Percentiles rank a stretch among this genome's conserved stretches.
phyloP scores from a whole-genome alignment of 37 sponge, comb jelly and placozoan species.

The Crambe crambe region DNA sequence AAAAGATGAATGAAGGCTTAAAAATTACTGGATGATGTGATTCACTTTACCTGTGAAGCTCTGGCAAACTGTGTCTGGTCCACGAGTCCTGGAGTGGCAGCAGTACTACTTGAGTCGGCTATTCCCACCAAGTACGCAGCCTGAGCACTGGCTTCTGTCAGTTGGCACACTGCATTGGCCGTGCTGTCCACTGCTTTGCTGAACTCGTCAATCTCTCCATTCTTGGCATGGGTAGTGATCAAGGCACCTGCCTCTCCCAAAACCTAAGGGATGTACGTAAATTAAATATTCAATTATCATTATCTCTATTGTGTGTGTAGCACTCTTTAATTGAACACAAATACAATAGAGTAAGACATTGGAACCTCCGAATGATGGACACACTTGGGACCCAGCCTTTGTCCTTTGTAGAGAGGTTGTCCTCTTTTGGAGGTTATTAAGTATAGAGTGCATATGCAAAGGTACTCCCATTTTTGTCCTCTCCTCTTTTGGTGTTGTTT shows the following conservation, averaged over 20 bases:
- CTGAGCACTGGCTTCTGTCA: constrained; percentile 81
- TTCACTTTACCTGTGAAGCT: constrained; percentile 52
- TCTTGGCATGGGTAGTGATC: constrained; percentile 77
- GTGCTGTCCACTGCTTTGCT: constrained; percentile 57
- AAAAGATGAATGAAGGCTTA: no score
- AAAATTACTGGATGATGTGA: constrained; percentile 5
- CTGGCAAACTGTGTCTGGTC: constrained; percentile 88
- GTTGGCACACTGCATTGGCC: constrained; percentile 67
- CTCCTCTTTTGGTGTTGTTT: no score
- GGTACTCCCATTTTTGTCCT: no score
- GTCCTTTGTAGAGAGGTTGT: no score
- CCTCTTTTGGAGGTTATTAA: no score
- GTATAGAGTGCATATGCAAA: no score
- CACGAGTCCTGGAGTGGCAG: constrained; percentile 86
- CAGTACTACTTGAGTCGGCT: constrained; percentile 87
- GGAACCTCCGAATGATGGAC: not conserved
- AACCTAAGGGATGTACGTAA: no score
- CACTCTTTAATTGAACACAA: not conserved
- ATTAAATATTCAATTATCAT: not conserved
- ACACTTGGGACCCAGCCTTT: no score
- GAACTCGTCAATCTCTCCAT: constrained; percentile 60
- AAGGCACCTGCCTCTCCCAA: constrained; percentile 70
- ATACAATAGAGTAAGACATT: no score
- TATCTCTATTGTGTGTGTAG: not conserved
- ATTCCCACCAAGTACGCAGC: constrained; percentile 96